Evolutionary conservation across 2,113 vertebrate species (phyloP).

Genomic region (Poeciliopsis turrubarensis): DNA sequence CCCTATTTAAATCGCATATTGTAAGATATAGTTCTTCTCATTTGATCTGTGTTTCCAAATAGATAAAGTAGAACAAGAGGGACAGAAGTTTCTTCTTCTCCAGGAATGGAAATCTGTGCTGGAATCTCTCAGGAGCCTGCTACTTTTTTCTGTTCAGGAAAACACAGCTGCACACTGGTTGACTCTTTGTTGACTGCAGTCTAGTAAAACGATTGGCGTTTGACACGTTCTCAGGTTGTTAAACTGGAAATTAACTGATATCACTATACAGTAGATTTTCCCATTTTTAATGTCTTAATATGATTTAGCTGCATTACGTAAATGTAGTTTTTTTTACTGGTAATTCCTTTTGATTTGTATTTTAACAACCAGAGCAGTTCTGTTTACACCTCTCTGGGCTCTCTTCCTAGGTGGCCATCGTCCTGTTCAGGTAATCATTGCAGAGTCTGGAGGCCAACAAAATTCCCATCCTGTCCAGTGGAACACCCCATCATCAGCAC

Average conservation of each 20-base stretch:
- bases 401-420: conserved; percentile 77
- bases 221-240: background rate
- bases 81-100: conserved; percentile 23
- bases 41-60: background rate
- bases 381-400: conserved; percentile 3
- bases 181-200: background rate
- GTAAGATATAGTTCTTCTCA: background rate
- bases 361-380: background rate
- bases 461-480: conserved; percentile 97
- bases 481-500: conserved; percentile 87
- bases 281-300: background rate
- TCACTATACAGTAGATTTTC: background rate
- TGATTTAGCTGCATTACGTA: background rate
- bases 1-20: background rate
- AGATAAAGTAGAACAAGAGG: conserved; percentile 1
- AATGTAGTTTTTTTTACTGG: too few relatives aligned
- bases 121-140: conserved; percentile 75
- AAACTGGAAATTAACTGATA: background rate
- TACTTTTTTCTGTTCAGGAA: conserved; percentile 42
- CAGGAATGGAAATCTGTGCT: conserved; percentile 47
- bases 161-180: conserved; percentile 18
- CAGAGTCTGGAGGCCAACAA: conserved; percentile 89
- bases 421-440: conserved; percentile 95
- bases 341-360: background rate
- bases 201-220: background rate